Percentiles rank a stretch among this genome's conserved stretches.
Conservation (phyloP, 2,797 vertebrate genomes). For the Mus spretus region DNA sequence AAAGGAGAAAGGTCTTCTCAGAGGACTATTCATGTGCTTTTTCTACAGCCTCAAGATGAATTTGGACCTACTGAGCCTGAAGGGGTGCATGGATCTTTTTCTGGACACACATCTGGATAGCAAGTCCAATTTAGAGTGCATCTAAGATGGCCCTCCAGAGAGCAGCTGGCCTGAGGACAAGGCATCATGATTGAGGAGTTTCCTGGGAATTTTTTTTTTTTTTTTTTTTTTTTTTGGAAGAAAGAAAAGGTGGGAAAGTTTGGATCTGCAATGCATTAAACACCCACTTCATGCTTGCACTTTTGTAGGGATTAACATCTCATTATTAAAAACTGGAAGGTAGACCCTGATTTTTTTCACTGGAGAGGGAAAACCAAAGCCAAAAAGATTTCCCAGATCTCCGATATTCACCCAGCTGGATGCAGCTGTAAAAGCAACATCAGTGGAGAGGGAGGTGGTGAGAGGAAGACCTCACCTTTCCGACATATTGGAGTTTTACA, state of each 20-base stretch:
- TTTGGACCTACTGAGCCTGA: not conserved
- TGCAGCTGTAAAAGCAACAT: not conserved
- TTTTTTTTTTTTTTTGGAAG: conserved; percentile 5
- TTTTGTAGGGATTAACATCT: not conserved
- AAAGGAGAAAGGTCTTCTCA: not conserved
- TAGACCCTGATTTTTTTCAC: not conserved
- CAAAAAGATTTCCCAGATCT: not conserved
- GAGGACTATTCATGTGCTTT: not conserved
- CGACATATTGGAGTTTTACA: not conserved
- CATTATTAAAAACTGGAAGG: not conserved
- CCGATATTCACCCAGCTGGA: not conserved
- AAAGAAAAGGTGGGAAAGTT: not conserved
- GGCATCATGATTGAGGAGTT: not conserved
- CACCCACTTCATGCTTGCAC: too few relatives aligned
- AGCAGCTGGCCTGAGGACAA: not conserved
- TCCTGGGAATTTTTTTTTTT: not conserved
- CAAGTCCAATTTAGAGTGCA: not conserved
- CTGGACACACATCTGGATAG: not conserved
- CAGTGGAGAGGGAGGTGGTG: not conserved
- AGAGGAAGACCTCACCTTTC: not conserved
- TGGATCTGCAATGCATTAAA: not conserved
- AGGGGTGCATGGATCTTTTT: conserved; percentile 2
- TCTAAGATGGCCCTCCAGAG: not conserved
- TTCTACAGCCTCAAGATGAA: not conserved
- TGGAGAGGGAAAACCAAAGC: not conserved